phyloP scores from a whole-genome alignment of 2,797 vertebrate species.

The Rhabdomys pumilio region DNA sequence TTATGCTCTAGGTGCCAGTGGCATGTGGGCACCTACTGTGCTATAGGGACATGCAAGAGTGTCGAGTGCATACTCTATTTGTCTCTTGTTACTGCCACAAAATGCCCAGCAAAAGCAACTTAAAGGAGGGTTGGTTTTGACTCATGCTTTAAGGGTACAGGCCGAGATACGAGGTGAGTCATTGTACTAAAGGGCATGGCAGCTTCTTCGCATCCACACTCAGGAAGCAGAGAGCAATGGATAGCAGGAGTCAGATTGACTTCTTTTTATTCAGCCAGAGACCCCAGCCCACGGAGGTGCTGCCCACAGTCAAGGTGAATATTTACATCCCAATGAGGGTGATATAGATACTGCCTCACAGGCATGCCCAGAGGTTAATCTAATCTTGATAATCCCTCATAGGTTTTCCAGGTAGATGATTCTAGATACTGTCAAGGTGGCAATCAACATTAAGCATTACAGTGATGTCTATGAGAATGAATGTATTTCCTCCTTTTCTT shows the following conservation, averaged over 20 bases:
- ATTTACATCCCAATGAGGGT: neutral
- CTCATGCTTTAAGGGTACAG: neutral
- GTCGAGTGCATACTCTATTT: neutral
- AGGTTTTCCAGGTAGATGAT: neutral
- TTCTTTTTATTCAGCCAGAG: neutral
- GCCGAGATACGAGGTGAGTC: neutral
- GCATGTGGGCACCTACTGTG: neutral
- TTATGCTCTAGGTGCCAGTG: neutral
- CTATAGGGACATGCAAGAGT: neutral
- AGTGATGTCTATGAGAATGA: neutral
- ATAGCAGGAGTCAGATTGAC: neutral
- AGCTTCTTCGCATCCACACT: neutral
- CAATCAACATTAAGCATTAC: neutral
- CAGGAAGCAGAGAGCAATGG: neutral
- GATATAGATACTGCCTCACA: neutral
- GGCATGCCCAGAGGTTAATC: neutral
- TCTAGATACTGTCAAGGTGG: neutral
- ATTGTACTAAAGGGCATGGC: rapidly evolving
- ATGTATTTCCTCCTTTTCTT: neutral
- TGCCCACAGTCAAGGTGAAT: neutral
- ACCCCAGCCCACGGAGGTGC: neutral
- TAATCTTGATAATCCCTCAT: neutral
- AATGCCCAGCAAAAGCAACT: neutral
- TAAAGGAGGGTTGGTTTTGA: neutral
- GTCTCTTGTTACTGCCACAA: neutral